These are phyloP conservation scores for Leptinotarsa undecemlineata DNA, from an alignment of 1,140 invertebrate genomes.

Conservation along the genomic window DNA sequence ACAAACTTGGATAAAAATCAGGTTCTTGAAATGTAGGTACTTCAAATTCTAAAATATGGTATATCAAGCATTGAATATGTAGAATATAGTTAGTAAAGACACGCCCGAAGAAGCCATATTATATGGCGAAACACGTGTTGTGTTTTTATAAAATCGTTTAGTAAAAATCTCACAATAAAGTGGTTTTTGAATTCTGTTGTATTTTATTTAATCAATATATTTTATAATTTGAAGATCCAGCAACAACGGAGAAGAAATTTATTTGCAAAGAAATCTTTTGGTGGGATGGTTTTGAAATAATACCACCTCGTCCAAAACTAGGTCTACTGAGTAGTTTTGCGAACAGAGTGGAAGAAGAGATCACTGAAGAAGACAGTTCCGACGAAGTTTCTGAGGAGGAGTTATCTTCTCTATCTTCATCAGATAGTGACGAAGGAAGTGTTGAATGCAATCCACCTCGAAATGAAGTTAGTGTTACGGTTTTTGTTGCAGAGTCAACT, in stretches of 20 bases:
- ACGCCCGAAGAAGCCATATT: too few relatives aligned
- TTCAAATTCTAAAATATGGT: too few relatives aligned
- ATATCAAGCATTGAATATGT: too few relatives aligned
- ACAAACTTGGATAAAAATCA: too few relatives aligned
- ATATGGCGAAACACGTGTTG: too few relatives aligned
- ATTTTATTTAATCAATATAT: not conserved
- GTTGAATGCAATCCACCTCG: constrained; percentile 36
- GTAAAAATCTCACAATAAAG: too few relatives aligned
- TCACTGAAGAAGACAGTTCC: constrained; percentile 36
- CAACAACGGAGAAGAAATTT: constrained; percentile 35
- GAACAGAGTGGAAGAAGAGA: constrained; percentile 25
- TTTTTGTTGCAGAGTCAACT: too few relatives aligned
- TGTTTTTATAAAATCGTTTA: too few relatives aligned
- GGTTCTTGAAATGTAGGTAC: too few relatives aligned
- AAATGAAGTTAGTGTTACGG: not conserved
- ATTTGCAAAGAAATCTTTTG: constrained; percentile 63
- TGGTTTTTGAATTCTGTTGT: too few relatives aligned
- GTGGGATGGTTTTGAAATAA: constrained; percentile 72
- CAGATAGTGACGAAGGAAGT: constrained; percentile 38
- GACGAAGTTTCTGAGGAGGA: constrained; percentile 43
- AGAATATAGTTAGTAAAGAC: too few relatives aligned
- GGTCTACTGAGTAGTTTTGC: constrained; percentile 63
- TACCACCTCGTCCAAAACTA: constrained; percentile 63
- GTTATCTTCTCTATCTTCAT: constrained; percentile 33
- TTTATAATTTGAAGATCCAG: constrained; percentile 13